Base-by-base conservation (phyloP, 2,888 invertebrate species). In the Pandemis heparana region DNA sequence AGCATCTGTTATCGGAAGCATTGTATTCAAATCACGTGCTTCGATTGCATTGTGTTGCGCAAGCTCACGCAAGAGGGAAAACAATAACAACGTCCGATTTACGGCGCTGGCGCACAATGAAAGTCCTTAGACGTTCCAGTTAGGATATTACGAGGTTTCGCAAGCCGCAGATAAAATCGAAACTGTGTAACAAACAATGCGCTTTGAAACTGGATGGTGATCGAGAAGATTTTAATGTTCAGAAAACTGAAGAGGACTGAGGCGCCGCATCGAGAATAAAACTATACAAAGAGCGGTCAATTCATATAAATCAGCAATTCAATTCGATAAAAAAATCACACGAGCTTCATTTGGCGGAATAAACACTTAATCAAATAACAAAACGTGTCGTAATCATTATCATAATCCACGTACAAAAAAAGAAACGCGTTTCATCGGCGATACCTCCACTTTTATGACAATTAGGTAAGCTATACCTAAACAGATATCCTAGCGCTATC, bases 11-110 rank as follows among this genome's bases (percentile, higher is more conserved):
- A 89, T 86, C 85, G 83, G 76, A 48, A 60, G 80, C 82, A 92
- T 92, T 92, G 92, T 92, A 88, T 92, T 91, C 87, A 87, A 92
- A 92, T 91, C 79, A 77, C 83, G 82, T 87, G 88, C 88, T 85
- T 87, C 86, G 80, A 83, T 85, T 84, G 83, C 83, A 80, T 79
- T 80, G 80, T 78, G 81, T 90, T 91, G 89, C 87, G 88, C 81
- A 85, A 85, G 80, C 77, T 79, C 83, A 86, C 81, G 84, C 86
- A 84, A 89, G 84, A 81, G 83, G 81, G 81, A 79, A 77, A 80
- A 78, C 81, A 82, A 80, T 81, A 78, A 77, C 72, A 74, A 69
- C 53, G 68, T 75, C 75, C 66, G 74, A 77, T 80, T 78, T 77
- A 78, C 76, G 75, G 74, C 41, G 56, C 14, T 39, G 69, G 63